Conservation (phyloP, 2,113 vertebrate genomes). For the Leptocoma aspasia region DNA sequence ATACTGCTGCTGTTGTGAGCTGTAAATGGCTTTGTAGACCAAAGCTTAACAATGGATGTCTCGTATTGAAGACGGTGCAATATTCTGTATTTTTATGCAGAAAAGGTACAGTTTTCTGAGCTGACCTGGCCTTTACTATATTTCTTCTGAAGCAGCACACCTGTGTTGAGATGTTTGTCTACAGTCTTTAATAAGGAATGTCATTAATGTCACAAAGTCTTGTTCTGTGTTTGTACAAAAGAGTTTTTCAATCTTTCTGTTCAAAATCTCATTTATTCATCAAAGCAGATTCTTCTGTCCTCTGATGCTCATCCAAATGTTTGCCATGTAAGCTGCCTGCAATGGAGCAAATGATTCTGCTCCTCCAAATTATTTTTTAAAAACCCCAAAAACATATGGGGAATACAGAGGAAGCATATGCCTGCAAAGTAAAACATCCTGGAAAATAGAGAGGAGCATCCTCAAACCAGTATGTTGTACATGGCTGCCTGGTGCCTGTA, state of each 20-base stretch:
- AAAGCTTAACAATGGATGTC: neutral
- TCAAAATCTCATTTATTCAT: neutral
- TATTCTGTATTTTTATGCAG: neutral
- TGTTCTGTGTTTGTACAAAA: neutral
- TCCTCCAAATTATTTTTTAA: neutral
- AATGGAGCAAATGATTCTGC: neutral
- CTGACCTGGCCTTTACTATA: neutral
- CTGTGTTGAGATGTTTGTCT: neutral
- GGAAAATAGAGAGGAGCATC: conserved; percentile 5
- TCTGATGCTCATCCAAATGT: neutral
- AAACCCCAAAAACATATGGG: conserved; percentile 33
- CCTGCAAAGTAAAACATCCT: conserved; percentile 45
- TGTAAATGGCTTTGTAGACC: neutral
- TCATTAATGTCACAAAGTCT: neutral
- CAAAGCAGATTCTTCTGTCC: neutral
- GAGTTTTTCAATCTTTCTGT: neutral
- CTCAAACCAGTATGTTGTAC: neutral
- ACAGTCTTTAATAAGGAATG: neutral
- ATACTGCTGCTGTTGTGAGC: neutral
- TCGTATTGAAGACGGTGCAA: neutral
- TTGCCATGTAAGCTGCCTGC: neutral
- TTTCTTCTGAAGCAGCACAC: neutral
- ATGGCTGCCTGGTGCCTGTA: neutral
- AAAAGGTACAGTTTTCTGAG: neutral
- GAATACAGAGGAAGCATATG: conserved; percentile 61